These are phyloP conservation scores for Catharus ustulatus DNA, from an alignment of 2,797 vertebrate species.

Conservation along the genomic window DNA sequence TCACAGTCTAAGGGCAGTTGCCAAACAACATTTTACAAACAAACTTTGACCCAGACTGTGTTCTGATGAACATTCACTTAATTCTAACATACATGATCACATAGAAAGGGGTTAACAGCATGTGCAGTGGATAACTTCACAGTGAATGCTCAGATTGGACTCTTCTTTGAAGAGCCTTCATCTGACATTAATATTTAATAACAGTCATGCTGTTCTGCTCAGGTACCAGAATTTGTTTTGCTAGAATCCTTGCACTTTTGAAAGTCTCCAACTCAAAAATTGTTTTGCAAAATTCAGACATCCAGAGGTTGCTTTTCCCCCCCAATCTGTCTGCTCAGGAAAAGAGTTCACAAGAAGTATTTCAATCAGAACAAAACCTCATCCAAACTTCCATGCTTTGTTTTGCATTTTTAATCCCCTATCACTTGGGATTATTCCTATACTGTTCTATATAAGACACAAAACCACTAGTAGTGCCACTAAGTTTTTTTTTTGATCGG, in stretches of 20 bases:
- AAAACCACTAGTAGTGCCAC: background rate
- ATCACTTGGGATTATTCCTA: background rate
- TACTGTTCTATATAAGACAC: background rate
- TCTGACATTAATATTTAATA: background rate
- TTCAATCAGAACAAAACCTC: background rate
- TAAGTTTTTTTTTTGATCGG: background rate
- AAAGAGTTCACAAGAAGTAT: background rate
- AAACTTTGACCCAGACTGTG: background rate
- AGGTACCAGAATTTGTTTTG: background rate
- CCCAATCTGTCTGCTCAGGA: background rate
- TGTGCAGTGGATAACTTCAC: background rate
- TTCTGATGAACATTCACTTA: background rate
- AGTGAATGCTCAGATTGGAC: background rate
- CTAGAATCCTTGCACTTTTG: background rate
- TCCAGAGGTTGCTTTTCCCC: rapidly evolving
- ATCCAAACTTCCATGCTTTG: background rate
- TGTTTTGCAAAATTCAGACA: background rate
- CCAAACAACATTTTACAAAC: background rate
- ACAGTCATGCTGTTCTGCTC: background rate
- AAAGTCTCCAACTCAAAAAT: background rate
- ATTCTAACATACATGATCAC: background rate
- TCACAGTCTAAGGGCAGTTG: background rate
- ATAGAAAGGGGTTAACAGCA: background rate
- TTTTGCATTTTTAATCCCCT: background rate
- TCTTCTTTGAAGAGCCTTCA: background rate